phyloP scores from a whole-genome alignment of 2,113 vertebrate genomes.

The Sorex fumeus region DNA sequence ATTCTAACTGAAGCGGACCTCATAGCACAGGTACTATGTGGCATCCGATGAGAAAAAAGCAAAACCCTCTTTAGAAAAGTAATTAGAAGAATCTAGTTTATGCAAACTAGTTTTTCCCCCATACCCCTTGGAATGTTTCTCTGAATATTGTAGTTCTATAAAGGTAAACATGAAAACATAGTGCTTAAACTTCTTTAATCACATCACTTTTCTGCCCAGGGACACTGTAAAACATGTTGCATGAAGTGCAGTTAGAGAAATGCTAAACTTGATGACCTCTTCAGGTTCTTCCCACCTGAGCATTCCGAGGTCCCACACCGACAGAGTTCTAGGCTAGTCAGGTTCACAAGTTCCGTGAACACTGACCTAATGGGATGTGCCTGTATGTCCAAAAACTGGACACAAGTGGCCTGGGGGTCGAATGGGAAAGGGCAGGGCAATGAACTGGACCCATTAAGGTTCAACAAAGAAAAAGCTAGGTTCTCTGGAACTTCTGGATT shows the following conservation, averaged over 20 bases:
- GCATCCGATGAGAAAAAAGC: neutral
- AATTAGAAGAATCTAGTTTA: neutral
- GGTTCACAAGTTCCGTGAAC: neutral
- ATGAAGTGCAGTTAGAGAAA: neutral
- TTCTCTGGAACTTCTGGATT: neutral
- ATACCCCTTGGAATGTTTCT: neutral
- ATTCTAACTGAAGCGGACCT: neutral
- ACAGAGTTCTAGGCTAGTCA: neutral
- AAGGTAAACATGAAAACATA: accelerated
- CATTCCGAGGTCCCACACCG: neutral
- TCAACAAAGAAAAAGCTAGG: neutral
- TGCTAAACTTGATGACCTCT: neutral
- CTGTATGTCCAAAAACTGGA: neutral
- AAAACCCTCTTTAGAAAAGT: neutral
- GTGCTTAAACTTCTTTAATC: neutral
- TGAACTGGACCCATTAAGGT: neutral
- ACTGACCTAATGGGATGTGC: neutral
- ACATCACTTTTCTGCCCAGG: neutral
- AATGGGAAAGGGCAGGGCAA: neutral
- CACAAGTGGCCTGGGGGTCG: neutral
- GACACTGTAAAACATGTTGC: neutral
- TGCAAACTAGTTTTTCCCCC: neutral
- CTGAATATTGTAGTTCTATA: neutral
- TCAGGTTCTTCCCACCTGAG: neutral
- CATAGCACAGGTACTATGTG: neutral